Evolutionary conservation across 2,113 vertebrate species (phyloP), one percentile per base, ranked within the genome.

Genomic region (Caranx melampygus): DNA sequence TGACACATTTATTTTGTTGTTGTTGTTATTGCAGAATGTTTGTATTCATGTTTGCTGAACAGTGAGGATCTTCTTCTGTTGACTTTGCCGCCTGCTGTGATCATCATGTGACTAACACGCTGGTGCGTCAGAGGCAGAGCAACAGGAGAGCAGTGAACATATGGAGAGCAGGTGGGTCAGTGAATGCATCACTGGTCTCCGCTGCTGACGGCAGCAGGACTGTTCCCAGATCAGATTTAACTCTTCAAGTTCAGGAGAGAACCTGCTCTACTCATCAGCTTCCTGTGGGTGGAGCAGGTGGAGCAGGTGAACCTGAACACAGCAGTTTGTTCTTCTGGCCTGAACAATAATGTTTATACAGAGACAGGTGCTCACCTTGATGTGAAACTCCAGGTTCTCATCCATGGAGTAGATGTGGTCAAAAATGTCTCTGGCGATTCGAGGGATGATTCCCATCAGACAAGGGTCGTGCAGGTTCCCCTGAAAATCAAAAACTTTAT

Each of bases 401-500:
- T 99, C 97, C 98, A 99, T 99, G 70, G 97, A 97, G 93, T 98
- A 99, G 91, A 99, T 99, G 87, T 99, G 97, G 90, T 97, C 97
- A 2, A 99, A 99, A 91, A 99, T 99, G 92, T 99, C 98, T 11
- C 95, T 95, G 11, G 97, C 90, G 1, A 99, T 99, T 5, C 98
- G 96, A 16, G 98, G 98, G 73, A 99, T 98, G 88, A 99, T 97
- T 5, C 98, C 98, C 96, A 97, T 99, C 75, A 95, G 93, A 18
- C 94, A 94, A 16, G 90, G 90, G 87, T 98, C 96, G 0, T 99
- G 98, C 1, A 99, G 94, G 55, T 96, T 97, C 6, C 98, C 98
- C 98, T 99, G 76, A 65, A 34, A 55, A 62, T 5, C 9, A 20
- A 55, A 26, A 57, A 57, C 26, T 4, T 31, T 0, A n/a, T 63